A percentile compares a stretch with the other conserved stretches of the same genome.
Conservation (phyloP, 2,797 vertebrate species). For the Chaunax sp. region DNA sequence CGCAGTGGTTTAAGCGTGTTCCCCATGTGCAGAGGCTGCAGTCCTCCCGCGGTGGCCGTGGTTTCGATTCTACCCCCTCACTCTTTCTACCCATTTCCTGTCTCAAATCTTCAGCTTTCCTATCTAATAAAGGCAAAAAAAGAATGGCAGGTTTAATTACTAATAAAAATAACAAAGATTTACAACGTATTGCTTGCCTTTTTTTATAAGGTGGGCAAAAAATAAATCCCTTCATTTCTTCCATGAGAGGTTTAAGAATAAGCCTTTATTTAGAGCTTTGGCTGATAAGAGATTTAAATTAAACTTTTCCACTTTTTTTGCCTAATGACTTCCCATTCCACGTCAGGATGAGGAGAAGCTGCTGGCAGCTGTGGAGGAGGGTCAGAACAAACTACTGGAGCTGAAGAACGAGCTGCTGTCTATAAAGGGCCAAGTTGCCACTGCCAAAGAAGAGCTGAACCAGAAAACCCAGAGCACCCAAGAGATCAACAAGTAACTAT, state of each 20-base stretch:
- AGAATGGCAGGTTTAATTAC: not conserved
- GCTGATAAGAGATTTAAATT: not conserved
- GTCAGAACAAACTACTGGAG: constrained; percentile 77
- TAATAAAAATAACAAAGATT: too few species aligned
- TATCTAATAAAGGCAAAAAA: too few species aligned
- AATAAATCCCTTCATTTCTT: not conserved
- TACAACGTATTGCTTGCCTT: not conserved
- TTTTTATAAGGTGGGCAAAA: too few species aligned
- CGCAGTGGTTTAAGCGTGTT: too few species aligned
- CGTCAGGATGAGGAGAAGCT: constrained; percentile 87
- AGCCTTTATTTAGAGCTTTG: not conserved
- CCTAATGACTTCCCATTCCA: not conserved
- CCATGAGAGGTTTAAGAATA: not conserved
- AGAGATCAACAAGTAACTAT: constrained; percentile 84
- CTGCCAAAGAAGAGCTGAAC: constrained; percentile 85
- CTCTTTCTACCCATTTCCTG: too few species aligned
- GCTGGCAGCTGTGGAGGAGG: constrained; percentile 81
- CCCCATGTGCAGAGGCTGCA: too few species aligned
- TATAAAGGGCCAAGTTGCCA: constrained; percentile 78
- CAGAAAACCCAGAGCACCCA: constrained; percentile 80
- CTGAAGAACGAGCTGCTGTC: constrained; percentile 77
- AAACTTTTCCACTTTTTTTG: not conserved
- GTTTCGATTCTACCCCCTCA: too few species aligned
- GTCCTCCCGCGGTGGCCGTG: too few species aligned
- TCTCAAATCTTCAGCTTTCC: too few species aligned